A percentile compares a stretch with the other conserved stretches of the same genome.
Evolutionary conservation across 2,113 vertebrate genomes (phyloP).

Genomic region (Hyperoodon ampullatus): DNA sequence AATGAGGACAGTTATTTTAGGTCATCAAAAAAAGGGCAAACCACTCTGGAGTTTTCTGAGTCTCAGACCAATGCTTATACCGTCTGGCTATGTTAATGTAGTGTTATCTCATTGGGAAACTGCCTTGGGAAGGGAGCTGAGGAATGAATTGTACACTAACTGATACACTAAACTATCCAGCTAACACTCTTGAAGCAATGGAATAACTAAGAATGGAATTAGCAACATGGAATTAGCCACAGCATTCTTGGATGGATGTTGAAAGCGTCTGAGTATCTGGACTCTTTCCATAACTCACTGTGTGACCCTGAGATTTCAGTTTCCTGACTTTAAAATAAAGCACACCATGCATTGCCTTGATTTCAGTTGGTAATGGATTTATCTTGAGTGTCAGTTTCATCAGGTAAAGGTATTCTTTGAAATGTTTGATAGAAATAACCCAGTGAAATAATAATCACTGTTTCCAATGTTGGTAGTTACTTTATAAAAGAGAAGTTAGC

Average conservation of each 20-base stretch:
- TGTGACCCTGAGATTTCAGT: not conserved
- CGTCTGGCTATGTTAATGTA: not conserved
- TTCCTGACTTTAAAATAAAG: slow-evolving; percentile 31
- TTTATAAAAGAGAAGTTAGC: slow-evolving; percentile 32
- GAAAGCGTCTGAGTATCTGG: not conserved
- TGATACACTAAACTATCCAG: not conserved
- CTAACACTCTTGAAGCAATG: not conserved
- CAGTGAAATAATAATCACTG: not conserved
- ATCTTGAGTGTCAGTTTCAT: not conserved
- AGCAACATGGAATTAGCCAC: not conserved
- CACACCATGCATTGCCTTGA: not conserved
- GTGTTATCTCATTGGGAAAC: slow-evolving; percentile 2
- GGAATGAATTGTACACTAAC: not conserved
- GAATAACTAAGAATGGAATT: not conserved
- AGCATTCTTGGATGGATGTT: not conserved
- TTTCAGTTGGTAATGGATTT: not conserved
- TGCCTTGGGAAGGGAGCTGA: not conserved
- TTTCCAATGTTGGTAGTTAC: not conserved
- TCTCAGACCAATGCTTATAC: slow-evolving; percentile 31
- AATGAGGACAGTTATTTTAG: slow-evolving; percentile 77
- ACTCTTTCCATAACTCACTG: not conserved
- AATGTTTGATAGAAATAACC: slow-evolving; percentile 2
- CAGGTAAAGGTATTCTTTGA: slow-evolving; percentile 5
- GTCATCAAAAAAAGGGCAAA: slow-evolving; percentile 57
- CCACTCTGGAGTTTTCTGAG: slow-evolving; percentile 13